phyloP scores from a whole-genome alignment of 1,140 invertebrate species.

The Glomeris maerens region DNA sequence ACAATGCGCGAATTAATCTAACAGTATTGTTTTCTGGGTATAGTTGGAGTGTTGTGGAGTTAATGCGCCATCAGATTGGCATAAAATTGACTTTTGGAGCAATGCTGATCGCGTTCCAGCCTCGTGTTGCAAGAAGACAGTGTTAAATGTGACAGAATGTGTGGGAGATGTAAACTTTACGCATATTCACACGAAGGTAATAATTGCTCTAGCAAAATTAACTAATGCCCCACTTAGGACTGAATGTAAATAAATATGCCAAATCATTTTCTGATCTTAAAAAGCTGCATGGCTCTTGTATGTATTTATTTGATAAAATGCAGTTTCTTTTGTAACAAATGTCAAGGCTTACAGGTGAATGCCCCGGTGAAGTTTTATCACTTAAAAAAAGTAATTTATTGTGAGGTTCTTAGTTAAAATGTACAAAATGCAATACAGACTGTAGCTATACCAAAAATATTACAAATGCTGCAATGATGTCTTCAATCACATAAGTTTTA shows the following conservation, averaged over 20 bases:
- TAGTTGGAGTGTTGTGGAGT: conserved; percentile 77
- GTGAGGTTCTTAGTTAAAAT: too few species aligned
- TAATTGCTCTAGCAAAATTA: background rate
- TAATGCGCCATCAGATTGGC: conserved; percentile 66
- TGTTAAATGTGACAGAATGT: conserved; percentile 29
- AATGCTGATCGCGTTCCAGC: conserved; percentile 55
- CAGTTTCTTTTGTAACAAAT: too few species aligned
- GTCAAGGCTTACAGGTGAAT: too few species aligned
- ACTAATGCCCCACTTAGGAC: conserved; percentile 19
- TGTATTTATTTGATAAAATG: conserved; percentile 4
- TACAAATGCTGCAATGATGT: too few species aligned
- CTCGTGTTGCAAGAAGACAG: conserved; percentile 54
- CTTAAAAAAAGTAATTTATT: too few species aligned
- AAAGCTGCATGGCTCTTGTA: background rate
- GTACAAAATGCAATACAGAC: too few species aligned
- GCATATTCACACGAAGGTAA: background rate
- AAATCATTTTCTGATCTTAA: background rate
- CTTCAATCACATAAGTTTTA: too few species aligned
- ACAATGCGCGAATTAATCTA: background rate
- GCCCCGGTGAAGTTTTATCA: too few species aligned
- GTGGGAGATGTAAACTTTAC: background rate
- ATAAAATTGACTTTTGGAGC: conserved; percentile 60
- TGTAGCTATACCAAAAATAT: too few species aligned
- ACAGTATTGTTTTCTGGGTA: conserved; percentile 6
- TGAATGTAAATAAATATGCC: background rate